Evolutionary conservation across 2,797 vertebrate species (phyloP).

Genomic region (Eleutherodactylus coqui): DNA sequence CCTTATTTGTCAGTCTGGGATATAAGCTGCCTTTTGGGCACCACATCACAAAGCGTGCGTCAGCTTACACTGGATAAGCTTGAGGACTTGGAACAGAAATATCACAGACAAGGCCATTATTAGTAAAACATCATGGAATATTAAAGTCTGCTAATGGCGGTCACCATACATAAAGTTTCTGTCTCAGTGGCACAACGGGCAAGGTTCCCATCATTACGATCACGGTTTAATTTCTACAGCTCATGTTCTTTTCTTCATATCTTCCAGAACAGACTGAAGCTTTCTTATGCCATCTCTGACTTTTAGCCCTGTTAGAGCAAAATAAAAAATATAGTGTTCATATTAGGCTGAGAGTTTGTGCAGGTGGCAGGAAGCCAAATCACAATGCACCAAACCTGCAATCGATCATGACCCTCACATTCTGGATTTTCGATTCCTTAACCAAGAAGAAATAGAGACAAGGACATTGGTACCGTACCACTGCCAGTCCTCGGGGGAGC

Average conservation of each 20-base stretch:
- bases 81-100: not conserved
- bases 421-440: constrained; percentile 6
- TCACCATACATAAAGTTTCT: not conserved
- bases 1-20: not conserved
- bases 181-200: no score
- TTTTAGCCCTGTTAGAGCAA: constrained; percentile 11
- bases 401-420: constrained; percentile 32
- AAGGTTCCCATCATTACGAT: not conserved
- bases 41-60: not conserved
- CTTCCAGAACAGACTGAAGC: not conserved
- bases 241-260: not conserved
- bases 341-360: constrained; percentile 13
- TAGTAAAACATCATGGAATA: not conserved
- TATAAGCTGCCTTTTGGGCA: constrained; percentile 7
- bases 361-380: constrained; percentile 31
- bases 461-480: not conserved
- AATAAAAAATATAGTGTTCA: constrained; percentile 25
- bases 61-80: not conserved
- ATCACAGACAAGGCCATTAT: not conserved
- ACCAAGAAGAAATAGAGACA: constrained; percentile 14
- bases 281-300: not conserved
- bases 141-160: not conserved
- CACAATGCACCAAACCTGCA: constrained; percentile 42
- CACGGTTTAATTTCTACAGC: not conserved
- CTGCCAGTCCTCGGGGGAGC: not conserved